phyloP scores from a whole-genome alignment of 2,888 invertebrate species.

The Nomada ferruginata region DNA sequence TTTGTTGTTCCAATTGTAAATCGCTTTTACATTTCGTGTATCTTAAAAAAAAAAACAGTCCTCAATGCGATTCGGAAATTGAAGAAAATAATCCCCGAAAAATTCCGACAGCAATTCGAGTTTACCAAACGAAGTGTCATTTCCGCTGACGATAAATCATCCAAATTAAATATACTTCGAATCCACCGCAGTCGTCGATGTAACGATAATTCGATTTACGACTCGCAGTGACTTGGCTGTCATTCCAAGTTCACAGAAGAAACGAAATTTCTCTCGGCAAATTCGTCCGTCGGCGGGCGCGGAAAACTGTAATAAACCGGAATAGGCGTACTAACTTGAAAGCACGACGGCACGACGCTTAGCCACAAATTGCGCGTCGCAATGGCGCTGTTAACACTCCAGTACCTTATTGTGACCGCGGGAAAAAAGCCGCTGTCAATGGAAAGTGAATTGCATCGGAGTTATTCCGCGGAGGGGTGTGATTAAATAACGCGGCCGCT shows the following conservation, averaged over 20 bases:
- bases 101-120: neutral
- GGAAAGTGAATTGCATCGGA: slow-evolving; percentile 59
- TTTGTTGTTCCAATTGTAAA: too few relatives aligned
- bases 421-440: slow-evolving; percentile 62
- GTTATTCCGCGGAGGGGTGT: slow-evolving; percentile 46
- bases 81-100: neutral
- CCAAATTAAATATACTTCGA: neutral
- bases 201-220: neutral
- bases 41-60: too few relatives aligned
- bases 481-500: slow-evolving; percentile 53
- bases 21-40: too few relatives aligned
- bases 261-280: neutral
- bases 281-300: slow-evolving; percentile 19
- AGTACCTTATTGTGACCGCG: slow-evolving; percentile 61
- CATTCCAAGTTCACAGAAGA: neutral
- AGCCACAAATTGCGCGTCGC: slow-evolving; percentile 65
- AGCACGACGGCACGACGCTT: slow-evolving; percentile 50
- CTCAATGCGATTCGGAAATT: too few relatives aligned
- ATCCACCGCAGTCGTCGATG: neutral
- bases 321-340: slow-evolving; percentile 65
- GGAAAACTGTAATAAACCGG: slow-evolving; percentile 59
- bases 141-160: slow-evolving; percentile 2
- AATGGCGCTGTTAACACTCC: slow-evolving; percentile 66
- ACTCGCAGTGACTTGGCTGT: neutral
- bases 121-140: neutral